These are phyloP conservation scores for Vidua macroura DNA, from an alignment of 2,113 vertebrate species.

Conservation along the genomic window DNA sequence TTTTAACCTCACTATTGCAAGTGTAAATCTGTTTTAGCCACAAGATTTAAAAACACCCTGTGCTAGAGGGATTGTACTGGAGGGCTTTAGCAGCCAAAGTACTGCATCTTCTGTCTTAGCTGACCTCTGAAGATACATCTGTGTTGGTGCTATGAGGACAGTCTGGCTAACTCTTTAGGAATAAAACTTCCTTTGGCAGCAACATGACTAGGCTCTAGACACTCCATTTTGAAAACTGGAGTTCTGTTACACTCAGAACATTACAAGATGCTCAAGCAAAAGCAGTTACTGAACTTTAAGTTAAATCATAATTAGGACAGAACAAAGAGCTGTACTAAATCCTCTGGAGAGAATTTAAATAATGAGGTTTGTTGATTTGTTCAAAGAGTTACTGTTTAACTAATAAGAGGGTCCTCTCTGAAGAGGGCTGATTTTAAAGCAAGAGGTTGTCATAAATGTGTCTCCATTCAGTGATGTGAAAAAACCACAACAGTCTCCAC, in stretches of 20 bases:
- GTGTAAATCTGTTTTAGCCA: background rate
- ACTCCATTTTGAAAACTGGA: background rate
- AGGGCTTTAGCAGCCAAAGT: fast-evolving
- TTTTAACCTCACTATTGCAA: background rate
- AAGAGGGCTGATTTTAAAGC: background rate
- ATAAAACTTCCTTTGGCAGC: background rate
- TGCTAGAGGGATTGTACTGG: background rate
- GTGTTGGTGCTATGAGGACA: fast-evolving
- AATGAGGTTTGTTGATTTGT: background rate
- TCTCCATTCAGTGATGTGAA: background rate
- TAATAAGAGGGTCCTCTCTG: background rate
- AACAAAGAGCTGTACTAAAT: background rate
- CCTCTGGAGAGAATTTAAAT: background rate
- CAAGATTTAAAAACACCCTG: background rate
- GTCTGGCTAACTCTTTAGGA: fast-evolving
- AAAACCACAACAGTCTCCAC: fast-evolving
- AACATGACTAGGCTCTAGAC: background rate
- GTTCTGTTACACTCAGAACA: background rate
- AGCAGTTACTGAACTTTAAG: background rate
- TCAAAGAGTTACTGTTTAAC: background rate
- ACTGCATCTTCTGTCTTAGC: background rate
- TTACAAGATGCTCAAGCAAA: background rate
- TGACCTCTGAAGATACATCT: background rate
- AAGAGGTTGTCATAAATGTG: background rate
- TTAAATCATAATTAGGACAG: background rate